These are phyloP conservation scores for Amblyraja radiata DNA, from an alignment of 2,797 vertebrate species.

Conservation along the genomic window DNA sequence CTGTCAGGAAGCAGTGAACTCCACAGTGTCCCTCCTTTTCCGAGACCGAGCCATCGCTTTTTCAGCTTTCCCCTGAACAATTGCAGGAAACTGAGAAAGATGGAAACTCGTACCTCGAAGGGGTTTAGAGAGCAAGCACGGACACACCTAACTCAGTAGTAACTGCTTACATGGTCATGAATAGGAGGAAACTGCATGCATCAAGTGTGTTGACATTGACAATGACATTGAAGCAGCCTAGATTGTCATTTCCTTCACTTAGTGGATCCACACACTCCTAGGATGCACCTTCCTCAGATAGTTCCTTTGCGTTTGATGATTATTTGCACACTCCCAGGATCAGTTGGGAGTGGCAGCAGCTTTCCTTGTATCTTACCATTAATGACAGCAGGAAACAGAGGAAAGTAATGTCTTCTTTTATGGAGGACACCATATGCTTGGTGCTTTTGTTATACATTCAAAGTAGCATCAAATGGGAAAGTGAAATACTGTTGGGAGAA, in stretches of 20 bases:
- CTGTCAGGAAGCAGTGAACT: conserved; percentile 56
- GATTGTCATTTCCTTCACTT: conserved; percentile 57
- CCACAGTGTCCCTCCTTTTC: conserved; percentile 55
- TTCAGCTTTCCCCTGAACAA: conserved; percentile 64
- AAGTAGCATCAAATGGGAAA: not conserved
- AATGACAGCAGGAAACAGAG: conserved; percentile 1
- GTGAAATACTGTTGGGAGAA: not conserved
- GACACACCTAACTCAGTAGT: conserved; percentile 50
- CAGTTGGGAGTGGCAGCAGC: conserved; percentile 39
- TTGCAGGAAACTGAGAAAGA: conserved; percentile 64
- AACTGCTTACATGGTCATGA: conserved; percentile 54
- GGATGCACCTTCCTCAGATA: conserved; percentile 56
- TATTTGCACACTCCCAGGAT: conserved; percentile 43
- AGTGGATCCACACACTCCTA: conserved; percentile 54
- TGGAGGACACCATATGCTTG: not conserved
- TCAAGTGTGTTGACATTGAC: conserved; percentile 51
- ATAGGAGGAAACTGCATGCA: conserved; percentile 57
- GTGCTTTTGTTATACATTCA: conserved; percentile 26
- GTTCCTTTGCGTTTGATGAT: conserved; percentile 52
- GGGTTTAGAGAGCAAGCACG: conserved; percentile 52
- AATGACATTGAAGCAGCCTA: conserved; percentile 52
- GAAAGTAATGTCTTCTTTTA: not conserved
- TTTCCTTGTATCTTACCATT: not conserved
- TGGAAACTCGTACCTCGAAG: conserved; percentile 56
- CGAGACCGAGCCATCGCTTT: conserved; percentile 52